Conservation (phyloP, 2,113 vertebrate genomes). For the Coptodon bakossiorum region DNA sequence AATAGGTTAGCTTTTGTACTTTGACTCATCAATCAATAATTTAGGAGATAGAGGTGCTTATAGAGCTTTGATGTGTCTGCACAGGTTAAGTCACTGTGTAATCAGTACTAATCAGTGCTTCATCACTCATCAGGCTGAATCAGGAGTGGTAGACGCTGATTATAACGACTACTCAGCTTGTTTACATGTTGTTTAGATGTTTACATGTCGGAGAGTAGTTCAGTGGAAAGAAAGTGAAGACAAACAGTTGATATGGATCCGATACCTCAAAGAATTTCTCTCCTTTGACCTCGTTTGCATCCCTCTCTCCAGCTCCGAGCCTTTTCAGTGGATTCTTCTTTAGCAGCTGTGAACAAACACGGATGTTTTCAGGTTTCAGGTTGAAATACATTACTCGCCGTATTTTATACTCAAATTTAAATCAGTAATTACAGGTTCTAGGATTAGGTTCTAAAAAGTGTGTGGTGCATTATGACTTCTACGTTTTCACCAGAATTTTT, state of each 20-base stretch:
- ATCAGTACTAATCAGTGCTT: background rate
- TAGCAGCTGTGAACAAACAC: constrained; percentile 73
- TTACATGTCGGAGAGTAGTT: background rate
- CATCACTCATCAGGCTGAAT: background rate
- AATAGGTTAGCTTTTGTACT: accelerated
- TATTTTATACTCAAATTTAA: accelerated
- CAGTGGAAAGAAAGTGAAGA: background rate
- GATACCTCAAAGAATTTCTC: constrained; percentile 87
- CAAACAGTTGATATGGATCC: background rate
- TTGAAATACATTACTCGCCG: background rate
- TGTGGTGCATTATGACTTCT: background rate
- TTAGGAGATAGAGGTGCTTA: background rate
- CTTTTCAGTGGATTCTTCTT: constrained; percentile 86
- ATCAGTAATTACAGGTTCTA: background rate
- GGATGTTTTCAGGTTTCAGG: background rate
- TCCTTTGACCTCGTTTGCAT: constrained; percentile 87
- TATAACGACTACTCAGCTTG: background rate
- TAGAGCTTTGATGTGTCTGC: background rate
- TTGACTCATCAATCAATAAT: background rate
- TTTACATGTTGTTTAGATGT: background rate
- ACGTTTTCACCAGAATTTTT: background rate
- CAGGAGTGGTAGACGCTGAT: accelerated
- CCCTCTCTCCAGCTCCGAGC: constrained; percentile 81
- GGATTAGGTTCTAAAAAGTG: background rate
- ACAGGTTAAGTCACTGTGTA: background rate